Base-by-base conservation (phyloP, 2,113 vertebrate species). In the Bambusicola thoracicus region DNA sequence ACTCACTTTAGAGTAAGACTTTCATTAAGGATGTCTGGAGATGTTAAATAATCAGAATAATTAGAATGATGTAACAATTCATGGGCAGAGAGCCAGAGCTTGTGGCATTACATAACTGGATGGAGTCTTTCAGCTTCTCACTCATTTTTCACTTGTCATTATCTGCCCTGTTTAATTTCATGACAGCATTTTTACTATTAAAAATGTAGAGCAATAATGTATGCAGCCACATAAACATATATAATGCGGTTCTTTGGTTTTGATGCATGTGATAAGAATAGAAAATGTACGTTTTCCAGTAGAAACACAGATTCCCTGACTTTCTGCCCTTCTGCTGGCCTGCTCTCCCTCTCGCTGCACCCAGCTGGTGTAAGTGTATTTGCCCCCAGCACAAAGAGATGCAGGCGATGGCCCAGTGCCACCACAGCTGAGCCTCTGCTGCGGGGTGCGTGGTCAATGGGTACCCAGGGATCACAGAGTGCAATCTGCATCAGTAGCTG, bases 391-490 rank as follows among this genome's bases (percentile, higher is more conserved):
- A 30, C 32, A 19, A 40, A 56, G 66, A 49, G 34, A 11, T 18
- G 51, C 2, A 7, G 43, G 21, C 0, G 2, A 34, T 46, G 25
- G 38, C 30, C 44, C 13, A 14, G 8, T 32, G 56, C n/a, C 67
- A 75, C n/a, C 36, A 25, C 43, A 65, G 34, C 38, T 27, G 79
- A 80, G 16, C 20, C 32, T 22, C 29, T 51, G 63, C 63, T 13
- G 30, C 43, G 17, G 63, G n/a, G 56, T 4, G 4, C 17, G 32
- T 1, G 1, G 12, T 41, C 38, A 48, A 32, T 44, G 18, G 3
- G 17, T 15, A 34, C 2, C 0, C 41, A 38, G 51, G n/a, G 27
- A 77, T 1, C 7, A 34, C 0, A 0, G 0, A 30, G 46, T 19
- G 55, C 13, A 46, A 1, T 59, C 67, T 36, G 78, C n/a, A 66